phyloP scores from a whole-genome alignment of 2,888 invertebrate genomes.

The Desoria tigrina region DNA sequence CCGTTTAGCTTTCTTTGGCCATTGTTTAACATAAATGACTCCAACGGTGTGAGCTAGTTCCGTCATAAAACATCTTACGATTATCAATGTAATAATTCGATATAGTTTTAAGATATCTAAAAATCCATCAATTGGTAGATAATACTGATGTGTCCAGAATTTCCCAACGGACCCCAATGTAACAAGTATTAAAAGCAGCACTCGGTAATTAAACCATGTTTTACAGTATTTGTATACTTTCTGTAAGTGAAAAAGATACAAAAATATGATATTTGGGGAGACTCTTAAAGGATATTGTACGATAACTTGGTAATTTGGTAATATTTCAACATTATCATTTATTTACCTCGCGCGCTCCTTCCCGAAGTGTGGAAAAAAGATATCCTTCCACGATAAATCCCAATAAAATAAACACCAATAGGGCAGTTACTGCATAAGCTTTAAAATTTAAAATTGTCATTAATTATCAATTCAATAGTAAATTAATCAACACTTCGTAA shows the following conservation, averaged over 20 bases:
- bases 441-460: neutral
- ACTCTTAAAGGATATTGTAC: too few relatives aligned
- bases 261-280: too few relatives aligned
- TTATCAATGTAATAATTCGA: slow-evolving; percentile 23
- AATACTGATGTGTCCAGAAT: slow-evolving; percentile 20
- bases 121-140: slow-evolving; percentile 25
- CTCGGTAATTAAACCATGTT: slow-evolving; percentile 27
- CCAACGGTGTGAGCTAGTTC: slow-evolving; percentile 33
- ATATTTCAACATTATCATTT: neutral
- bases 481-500: slow-evolving; percentile 9
- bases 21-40: slow-evolving; percentile 30
- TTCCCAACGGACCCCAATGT: slow-evolving; percentile 29
- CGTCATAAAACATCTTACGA: slow-evolving; percentile 32
- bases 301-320: neutral
- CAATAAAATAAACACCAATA: slow-evolving; percentile 24
- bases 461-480: neutral
- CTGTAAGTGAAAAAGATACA: slow-evolving; percentile 10
- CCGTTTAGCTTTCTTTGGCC: slow-evolving; percentile 28
- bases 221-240: slow-evolving; percentile 27
- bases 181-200: slow-evolving; percentile 16
- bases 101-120: slow-evolving; percentile 32
- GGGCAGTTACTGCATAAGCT: slow-evolving; percentile 27
- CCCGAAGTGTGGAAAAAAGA: slow-evolving; percentile 27
- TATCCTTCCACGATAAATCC: slow-evolving; percentile 36
- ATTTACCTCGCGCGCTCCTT: slow-evolving; percentile 9